Conservation (phyloP, 2,113 vertebrate genomes). For the Propithecus coquereli region DNA sequence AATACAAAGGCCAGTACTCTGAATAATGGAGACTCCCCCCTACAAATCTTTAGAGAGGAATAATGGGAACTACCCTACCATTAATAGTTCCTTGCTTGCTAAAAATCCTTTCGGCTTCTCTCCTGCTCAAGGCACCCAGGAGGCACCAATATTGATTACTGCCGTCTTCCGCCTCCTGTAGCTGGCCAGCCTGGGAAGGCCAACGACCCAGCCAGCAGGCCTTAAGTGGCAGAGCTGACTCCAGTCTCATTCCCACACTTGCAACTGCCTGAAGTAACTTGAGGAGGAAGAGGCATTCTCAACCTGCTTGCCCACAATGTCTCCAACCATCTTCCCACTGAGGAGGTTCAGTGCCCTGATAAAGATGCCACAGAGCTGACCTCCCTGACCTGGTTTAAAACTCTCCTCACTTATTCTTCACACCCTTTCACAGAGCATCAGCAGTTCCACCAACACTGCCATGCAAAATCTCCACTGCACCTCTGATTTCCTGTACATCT, state of each 20-base stretch:
- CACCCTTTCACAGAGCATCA: background rate
- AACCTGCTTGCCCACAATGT: fast-evolving
- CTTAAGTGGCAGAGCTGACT: background rate
- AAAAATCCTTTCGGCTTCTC: background rate
- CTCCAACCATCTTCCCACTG: too few relatives aligned
- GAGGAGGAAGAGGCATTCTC: background rate
- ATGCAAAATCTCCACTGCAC: background rate
- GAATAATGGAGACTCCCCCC: background rate
- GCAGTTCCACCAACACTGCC: background rate
- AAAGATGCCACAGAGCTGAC: fast-evolving
- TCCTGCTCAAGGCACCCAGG: background rate
- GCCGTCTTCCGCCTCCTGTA: background rate
- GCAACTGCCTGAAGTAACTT: too few relatives aligned
- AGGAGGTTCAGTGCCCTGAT: background rate
- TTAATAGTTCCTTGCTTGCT: background rate
- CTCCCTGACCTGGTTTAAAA: too few relatives aligned
- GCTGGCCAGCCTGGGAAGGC: background rate
- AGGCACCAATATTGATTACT: background rate
- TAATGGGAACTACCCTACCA: fast-evolving
- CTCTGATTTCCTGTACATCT: background rate
- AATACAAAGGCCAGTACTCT: background rate
- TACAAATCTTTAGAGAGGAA: fast-evolving
- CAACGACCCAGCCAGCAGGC: background rate
- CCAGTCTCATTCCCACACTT: background rate
- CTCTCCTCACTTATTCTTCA: too few relatives aligned